Evolutionary conservation across 2,888 invertebrate genomes (phyloP).

Genomic region (Sisyra nigra): DNA sequence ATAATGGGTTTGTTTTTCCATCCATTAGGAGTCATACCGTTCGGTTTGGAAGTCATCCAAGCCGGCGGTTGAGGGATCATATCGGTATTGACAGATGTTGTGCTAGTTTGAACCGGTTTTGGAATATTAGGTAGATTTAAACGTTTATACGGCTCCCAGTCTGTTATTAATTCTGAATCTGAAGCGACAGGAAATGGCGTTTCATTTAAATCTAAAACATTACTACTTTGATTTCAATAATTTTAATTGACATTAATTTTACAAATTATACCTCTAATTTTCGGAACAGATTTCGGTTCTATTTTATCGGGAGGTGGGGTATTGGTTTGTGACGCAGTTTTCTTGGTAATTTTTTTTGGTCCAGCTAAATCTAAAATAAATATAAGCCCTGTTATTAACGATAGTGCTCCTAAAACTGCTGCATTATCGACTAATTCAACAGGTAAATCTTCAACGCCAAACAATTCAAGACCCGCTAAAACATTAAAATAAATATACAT

Average conservation of each 20-base stretch:
- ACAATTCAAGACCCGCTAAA: slow-evolving; percentile 48
- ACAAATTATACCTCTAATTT: slow-evolving; percentile 2
- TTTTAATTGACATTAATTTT: background rate
- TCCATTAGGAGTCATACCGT: too few species aligned
- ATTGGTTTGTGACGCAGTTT: slow-evolving; percentile 27
- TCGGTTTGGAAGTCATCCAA: background rate
- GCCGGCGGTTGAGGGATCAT: background rate
- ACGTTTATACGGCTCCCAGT: slow-evolving; percentile 6
- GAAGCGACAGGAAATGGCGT: background rate
- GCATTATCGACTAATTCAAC: slow-evolving; percentile 51
- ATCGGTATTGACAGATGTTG: too few species aligned
- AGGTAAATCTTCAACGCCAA: slow-evolving; percentile 55
- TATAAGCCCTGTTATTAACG: slow-evolving; percentile 46
- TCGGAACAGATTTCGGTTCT: background rate
- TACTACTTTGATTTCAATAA: slow-evolving; percentile 1
- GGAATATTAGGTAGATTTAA: background rate
- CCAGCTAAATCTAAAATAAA: slow-evolving; percentile 52
- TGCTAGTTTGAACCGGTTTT: background rate
- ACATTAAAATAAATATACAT: slow-evolving; percentile 5
- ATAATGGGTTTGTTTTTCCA: too few species aligned
- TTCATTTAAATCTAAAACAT: background rate
- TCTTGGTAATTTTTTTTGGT: slow-evolving; percentile 31
- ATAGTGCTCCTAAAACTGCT: slow-evolving; percentile 48
- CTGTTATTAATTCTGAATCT: slow-evolving; percentile 2
- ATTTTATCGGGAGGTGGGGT: slow-evolving; percentile 2